phyloP scores from a whole-genome alignment of 2,113 vertebrate genomes.

The Plectropomus leopardus region DNA sequence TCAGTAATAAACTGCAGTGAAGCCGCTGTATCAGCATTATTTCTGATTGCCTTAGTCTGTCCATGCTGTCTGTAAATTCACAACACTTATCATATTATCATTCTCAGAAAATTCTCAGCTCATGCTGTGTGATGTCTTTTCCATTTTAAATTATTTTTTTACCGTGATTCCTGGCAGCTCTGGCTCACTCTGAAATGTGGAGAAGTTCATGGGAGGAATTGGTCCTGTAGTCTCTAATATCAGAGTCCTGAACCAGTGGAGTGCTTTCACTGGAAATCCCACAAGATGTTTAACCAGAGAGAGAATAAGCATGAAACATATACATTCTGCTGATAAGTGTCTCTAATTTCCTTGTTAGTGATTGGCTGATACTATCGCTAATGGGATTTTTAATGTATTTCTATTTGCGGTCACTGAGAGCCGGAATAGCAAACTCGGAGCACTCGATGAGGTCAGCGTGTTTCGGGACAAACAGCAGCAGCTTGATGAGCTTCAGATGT shows the following conservation, averaged over 20 bases:
- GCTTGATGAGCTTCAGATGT: slow-evolving; percentile 1
- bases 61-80: not conserved
- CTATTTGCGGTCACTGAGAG: slow-evolving; percentile 72
- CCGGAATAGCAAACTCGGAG: slow-evolving; percentile 39
- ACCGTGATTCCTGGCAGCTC: not conserved
- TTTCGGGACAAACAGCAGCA: slow-evolving; percentile 33
- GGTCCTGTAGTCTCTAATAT: not conserved
- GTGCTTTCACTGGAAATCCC: slow-evolving; percentile 29
- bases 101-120: not conserved
- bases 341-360: slow-evolving; percentile 70
- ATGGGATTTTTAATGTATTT: slow-evolving; percentile 75
- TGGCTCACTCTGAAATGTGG: not conserved
- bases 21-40: not conserved
- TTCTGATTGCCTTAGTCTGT: not conserved
- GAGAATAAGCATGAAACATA: not conserved
- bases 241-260: slow-evolving; percentile 9
- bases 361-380: slow-evolving; percentile 71
- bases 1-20: not conserved
- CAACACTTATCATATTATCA: not conserved
- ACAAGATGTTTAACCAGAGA: slow-evolving; percentile 33
- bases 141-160: not conserved
- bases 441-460: slow-evolving; percentile 32
- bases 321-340: slow-evolving; percentile 61
- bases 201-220: not conserved
- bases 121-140: not conserved